Evolutionary conservation across 2,888 invertebrate genomes (phyloP), one percentile per base, ranked within the genome.

Genomic region (Anoncus sp.): DNA sequence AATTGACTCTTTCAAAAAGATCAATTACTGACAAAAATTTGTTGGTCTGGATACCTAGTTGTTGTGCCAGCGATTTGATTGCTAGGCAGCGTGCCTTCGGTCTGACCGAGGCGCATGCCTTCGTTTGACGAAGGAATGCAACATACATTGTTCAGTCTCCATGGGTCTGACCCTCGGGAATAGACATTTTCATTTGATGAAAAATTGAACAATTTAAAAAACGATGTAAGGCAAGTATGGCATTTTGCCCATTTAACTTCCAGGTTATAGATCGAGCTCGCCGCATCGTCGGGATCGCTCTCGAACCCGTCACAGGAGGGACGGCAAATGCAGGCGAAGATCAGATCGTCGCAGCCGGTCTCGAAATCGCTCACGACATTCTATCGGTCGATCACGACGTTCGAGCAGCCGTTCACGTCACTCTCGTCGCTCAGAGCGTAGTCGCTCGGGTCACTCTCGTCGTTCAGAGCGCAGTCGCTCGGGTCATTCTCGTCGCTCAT

Each of bases 51-150:
- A 24, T 16, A 7, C 24, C 43, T 40, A n/a, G 16, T 55, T 40
- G 60, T 38, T 60, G 60, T 60, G 60, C 43, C 24, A 43, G 60
- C 43, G 43, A 60, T 60, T 60, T 60, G 60, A 60, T 43, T 60
- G 60, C 60, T 43, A 6, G 43, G 43, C 60, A 43, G 4, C 16
- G 60, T 60, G 60, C 43, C 24, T 16, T 60, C 24, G 43, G 60
- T 43, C 60, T 60, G 60, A 43, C 43, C 43, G 16, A 24, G 24
- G 24, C 43, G 24, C 16, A 55, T 18, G 35, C 35, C 55, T 55
- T 35, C 55, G 31, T 31, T 31, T 62, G 47, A 47, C 9, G 62
- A 62, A 62, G 47, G 59, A 69, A 47, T 38, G 27, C 35, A 38
- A 57, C 35, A 31, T 35, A 24, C 5, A 49, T 49, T 49, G 49